Evolutionary conservation across 1,140 invertebrate genomes (phyloP).

Genomic region (Psix sp.): DNA sequence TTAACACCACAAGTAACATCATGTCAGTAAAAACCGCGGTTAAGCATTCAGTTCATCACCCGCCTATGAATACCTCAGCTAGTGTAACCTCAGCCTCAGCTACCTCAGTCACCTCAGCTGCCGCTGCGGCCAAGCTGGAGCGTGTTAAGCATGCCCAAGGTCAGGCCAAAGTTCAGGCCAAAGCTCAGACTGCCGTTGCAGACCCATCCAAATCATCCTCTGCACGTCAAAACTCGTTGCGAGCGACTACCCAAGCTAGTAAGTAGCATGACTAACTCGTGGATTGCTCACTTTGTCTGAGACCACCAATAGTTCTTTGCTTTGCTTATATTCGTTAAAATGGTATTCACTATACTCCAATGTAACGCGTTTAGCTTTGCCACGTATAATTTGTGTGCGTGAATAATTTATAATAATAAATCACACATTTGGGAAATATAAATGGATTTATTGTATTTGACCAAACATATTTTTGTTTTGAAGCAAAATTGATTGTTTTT

Average conservation of each 20-base stretch:
- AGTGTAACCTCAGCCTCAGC: conserved; percentile 64
- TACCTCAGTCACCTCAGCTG: conserved; percentile 65
- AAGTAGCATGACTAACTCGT: conserved; percentile 73
- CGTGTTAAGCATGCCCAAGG: conserved; percentile 69
- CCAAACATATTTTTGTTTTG: too few relatives aligned
- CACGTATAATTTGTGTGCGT: too few relatives aligned
- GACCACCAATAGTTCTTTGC: conserved; percentile 22
- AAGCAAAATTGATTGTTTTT: too few relatives aligned
- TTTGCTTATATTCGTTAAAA: conserved; percentile 36
- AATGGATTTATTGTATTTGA: too few relatives aligned
- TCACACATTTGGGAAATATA: too few relatives aligned
- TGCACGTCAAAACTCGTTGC: conserved; percentile 72
- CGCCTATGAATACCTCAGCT: conserved; percentile 67
- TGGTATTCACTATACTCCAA: too few relatives aligned
- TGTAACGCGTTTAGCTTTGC: too few relatives aligned
- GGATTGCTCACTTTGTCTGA: conserved; percentile 16
- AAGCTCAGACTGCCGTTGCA: conserved; percentile 64
- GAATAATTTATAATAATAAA: too few relatives aligned
- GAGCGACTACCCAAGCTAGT: conserved; percentile 75
- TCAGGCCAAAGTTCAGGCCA: conserved; percentile 66
- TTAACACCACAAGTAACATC: conserved; percentile 64
- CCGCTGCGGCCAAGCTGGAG: conserved; percentile 70
- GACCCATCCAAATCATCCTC: conserved; percentile 75
- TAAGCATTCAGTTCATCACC: conserved; percentile 68
- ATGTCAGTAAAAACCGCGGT: conserved; percentile 59